A percentile compares a stretch with the other conserved stretches of the same genome.
phyloP scores from a whole-genome alignment of 2,797 vertebrate species.

The Psittacula derbiana region DNA sequence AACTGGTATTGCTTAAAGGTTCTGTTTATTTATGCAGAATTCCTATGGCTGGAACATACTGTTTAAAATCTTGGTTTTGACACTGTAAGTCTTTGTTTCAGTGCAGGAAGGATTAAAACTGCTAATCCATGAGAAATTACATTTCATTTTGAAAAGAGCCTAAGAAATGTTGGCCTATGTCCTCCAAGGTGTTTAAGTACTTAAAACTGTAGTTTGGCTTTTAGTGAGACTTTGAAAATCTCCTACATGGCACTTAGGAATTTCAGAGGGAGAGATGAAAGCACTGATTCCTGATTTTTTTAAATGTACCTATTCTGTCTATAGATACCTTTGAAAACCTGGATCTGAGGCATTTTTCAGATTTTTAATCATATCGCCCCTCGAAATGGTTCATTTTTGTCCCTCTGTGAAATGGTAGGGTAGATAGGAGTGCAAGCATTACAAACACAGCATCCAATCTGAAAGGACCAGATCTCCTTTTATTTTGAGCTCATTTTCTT shows the following conservation, averaged over 20 bases:
- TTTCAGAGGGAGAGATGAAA: background rate
- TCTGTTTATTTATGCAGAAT: background rate
- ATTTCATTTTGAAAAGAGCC: background rate
- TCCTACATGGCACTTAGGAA: background rate
- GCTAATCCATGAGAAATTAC: background rate
- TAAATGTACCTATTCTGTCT: background rate
- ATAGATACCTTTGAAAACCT: background rate
- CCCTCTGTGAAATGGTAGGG: background rate
- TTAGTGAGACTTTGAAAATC: background rate
- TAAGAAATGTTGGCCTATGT: background rate
- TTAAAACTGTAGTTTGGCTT: background rate
- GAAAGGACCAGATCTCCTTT: conserved; percentile 72
- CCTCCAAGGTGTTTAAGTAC: background rate
- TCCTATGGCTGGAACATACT: background rate
- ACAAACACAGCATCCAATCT: background rate
- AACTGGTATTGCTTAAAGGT: background rate
- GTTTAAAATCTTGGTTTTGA: background rate
- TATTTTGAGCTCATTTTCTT: conserved; percentile 72
- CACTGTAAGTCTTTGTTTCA: background rate
- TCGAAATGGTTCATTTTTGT: background rate
- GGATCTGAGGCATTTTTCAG: background rate
- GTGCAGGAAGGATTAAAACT: background rate
- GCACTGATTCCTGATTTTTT: background rate
- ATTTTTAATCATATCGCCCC: background rate
- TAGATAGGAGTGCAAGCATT: background rate